phyloP scores from a whole-genome alignment of 2,888 invertebrate genomes.

The Volucella bombylans region DNA sequence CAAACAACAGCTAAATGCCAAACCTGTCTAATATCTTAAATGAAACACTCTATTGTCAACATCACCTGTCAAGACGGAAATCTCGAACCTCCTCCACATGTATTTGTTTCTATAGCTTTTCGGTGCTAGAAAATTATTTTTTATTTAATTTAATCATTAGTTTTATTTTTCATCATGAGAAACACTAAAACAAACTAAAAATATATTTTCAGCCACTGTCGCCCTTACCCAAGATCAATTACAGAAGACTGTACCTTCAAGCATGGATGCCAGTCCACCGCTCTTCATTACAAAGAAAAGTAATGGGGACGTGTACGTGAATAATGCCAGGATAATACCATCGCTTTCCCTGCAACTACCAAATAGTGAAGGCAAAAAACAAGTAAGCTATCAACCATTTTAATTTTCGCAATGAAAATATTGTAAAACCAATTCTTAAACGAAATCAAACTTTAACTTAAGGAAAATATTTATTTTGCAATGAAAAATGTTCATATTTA shows the following conservation, averaged over 20 bases:
- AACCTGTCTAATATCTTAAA: neutral
- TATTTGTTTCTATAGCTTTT: no score
- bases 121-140: neutral
- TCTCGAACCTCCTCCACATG: neutral
- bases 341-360: slow-evolving; percentile 87
- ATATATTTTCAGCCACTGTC: slow-evolving; percentile 87
- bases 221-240: slow-evolving; percentile 87
- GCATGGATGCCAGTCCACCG: slow-evolving; percentile 92
- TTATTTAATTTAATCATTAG: neutral
- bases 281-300: slow-evolving; percentile 90
- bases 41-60: neutral
- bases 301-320: slow-evolving; percentile 90
- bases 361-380: slow-evolving; percentile 85
- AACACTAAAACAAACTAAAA: neutral
- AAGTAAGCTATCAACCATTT: slow-evolving; percentile 82
- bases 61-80: neutral
- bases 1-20: no score
- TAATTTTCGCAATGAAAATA: slow-evolving; percentile 82
- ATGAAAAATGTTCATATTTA: slow-evolving; percentile 15
- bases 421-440: neutral
- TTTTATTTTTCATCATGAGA: no score
- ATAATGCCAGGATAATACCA: slow-evolving; percentile 91
- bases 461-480: neutral
- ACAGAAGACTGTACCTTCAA: slow-evolving; percentile 86
- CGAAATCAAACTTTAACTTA: neutral